phyloP scores from a whole-genome alignment of 2,113 vertebrate genomes.

The Tursiops truncatus region DNA sequence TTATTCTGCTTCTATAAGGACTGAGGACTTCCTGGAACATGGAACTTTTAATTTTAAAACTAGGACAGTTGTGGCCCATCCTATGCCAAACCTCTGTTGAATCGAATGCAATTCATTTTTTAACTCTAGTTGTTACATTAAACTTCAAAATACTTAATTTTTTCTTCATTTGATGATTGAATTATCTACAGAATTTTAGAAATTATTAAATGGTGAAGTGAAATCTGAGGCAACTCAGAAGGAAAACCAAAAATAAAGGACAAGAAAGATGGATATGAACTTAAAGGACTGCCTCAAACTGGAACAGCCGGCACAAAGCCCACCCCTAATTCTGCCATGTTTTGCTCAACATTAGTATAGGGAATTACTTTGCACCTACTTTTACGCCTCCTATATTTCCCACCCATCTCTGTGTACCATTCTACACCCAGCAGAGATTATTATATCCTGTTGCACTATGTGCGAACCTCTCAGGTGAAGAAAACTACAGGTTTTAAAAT shows the following conservation, averaged over 20 bases:
- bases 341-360: background rate
- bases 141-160: background rate
- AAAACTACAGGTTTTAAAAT: background rate
- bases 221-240: background rate
- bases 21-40: background rate
- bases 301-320: background rate
- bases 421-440: background rate
- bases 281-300: background rate
- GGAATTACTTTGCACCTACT: background rate
- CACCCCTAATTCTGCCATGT: background rate
- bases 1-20: background rate
- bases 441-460: background rate
- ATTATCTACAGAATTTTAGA: background rate
- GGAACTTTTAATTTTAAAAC: background rate
- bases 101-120: background rate
- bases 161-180: background rate
- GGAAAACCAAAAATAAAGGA: background rate
- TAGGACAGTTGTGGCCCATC: background rate
- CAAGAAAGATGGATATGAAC: background rate
- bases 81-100: background rate
- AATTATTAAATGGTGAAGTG: background rate
- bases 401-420: background rate
- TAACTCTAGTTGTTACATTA: background rate
- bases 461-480: background rate
- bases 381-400: background rate